phyloP scores from a whole-genome alignment of 2,797 vertebrate genomes.

The Falco rusticolus region DNA sequence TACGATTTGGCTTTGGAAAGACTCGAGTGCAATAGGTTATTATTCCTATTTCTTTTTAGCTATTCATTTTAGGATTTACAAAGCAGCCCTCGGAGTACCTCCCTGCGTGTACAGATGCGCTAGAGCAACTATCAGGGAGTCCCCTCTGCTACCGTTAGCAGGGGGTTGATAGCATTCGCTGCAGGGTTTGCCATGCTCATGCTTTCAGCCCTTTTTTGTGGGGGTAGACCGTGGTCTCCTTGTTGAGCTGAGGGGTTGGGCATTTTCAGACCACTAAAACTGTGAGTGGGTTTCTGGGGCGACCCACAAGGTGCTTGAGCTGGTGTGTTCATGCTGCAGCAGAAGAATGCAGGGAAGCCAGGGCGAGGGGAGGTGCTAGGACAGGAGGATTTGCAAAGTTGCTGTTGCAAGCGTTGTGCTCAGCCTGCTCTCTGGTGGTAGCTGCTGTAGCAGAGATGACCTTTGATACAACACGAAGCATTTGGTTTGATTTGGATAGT shows the following conservation, averaged over 20 bases:
- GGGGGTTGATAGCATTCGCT: not conserved
- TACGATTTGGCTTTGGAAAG: not conserved
- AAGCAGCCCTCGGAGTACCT: not conserved
- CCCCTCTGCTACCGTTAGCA: not conserved
- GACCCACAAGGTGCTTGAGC: fast-evolving
- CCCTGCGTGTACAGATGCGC: not conserved
- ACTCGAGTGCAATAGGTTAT: not conserved
- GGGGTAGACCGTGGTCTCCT: not conserved
- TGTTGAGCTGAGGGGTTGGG: not conserved
- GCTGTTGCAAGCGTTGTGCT: not conserved
- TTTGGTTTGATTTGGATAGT: not conserved
- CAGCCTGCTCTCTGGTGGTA: constrained; percentile 71
- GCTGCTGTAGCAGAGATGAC: constrained; percentile 37
- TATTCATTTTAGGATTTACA: not conserved
- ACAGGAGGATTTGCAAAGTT: constrained; percentile 22
- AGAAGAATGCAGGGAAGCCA: not conserved
- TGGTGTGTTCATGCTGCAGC: not conserved
- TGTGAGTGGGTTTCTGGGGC: not conserved
- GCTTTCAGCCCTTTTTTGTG: not conserved
- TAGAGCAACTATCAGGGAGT: fast-evolving
- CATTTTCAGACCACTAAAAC: not conserved
- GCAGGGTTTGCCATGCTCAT: not conserved
- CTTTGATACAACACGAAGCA: constrained; percentile 27
- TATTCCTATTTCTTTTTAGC: not conserved
- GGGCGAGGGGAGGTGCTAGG: constrained; percentile 20